Evolutionary conservation across 2,797 vertebrate genomes (phyloP), one percentile per base, ranked within the genome.

Genomic region (Peromyscus attwateri): DNA sequence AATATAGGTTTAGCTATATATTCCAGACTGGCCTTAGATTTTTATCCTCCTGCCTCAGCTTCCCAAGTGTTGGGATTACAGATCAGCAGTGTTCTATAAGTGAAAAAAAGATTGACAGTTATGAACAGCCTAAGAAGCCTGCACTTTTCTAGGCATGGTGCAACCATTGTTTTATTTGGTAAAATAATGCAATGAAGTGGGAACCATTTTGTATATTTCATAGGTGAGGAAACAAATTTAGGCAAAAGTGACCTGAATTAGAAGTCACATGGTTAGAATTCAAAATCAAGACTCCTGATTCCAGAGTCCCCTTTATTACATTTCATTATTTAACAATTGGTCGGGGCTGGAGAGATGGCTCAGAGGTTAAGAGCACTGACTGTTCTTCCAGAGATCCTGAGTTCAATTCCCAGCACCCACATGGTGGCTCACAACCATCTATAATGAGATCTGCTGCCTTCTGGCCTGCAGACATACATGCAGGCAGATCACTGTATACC

Each of bases 221-320:
- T 27, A 81, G 64, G 75, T 66, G 40, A 57, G 70, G 64, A 92
- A 91, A 10, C 77, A 87, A 57, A 64, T 92, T 93, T 81, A 88
- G 87, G 31, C 34, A 37, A 2, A 71, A 62, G 92, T 87, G 60
- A 85, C 34, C 31, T 90, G 90, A 29, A 40, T 94, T 94, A 79
- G 46, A 91, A 85, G 88, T 92, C 64, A 60, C 73, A 29, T 55
- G 46, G 37, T 37, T 96, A 87, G 76, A 94, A 64, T 93, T 95
- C 70, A 94, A 31, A 92, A 46, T 62, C n/a, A 52, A 73, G 19
- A 31, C 27, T 75, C 80, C 82, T n/a, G 31, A 90, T 77, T 93
- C 60, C 27, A 43, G 84, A 91, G 57, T 16, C 37, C 43, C 62
- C 62, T 87, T 91, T 40, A 46, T 21, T 52, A 49, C 34, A 49